Percentiles rank a stretch among this genome's conserved stretches.
phyloP scores from a whole-genome alignment of 2,888 invertebrate genomes.

The Oxystoma pomonae region DNA sequence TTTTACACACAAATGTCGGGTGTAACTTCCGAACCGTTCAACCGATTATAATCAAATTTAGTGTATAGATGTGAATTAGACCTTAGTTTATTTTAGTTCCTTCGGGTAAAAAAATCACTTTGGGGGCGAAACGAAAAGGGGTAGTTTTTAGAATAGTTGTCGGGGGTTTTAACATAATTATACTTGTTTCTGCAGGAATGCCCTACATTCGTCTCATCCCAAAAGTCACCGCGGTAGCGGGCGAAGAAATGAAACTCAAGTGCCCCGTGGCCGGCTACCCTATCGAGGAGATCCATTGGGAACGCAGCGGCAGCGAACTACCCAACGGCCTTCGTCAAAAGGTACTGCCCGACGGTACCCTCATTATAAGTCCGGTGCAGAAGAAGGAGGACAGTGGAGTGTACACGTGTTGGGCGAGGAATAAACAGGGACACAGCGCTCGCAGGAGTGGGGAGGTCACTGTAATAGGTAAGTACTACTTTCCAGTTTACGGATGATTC shows the following conservation, averaged over 20 bases:
- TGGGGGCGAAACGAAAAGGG: too few species aligned
- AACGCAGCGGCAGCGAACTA: constrained; percentile 66
- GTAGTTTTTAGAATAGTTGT: too few species aligned
- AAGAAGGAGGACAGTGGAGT: constrained; percentile 71
- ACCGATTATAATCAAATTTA: too few species aligned
- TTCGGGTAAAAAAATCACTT: too few species aligned
- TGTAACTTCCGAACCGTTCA: too few species aligned
- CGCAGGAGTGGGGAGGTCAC: constrained; percentile 69
- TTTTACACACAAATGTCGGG: too few species aligned
- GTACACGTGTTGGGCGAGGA: constrained; percentile 76
- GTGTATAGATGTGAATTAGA: too few species aligned
- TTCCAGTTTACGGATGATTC: too few species aligned
- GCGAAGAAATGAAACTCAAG: constrained; percentile 67
- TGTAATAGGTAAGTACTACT: constrained; percentile 67
- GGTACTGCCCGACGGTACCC: constrained; percentile 67
- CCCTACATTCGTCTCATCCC: constrained; percentile 76
- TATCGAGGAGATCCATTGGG: constrained; percentile 77
- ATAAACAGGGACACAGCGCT: constrained; percentile 72
- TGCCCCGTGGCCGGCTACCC: constrained; percentile 83
- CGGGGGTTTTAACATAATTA: too few species aligned
- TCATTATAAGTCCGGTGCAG: constrained; percentile 72
- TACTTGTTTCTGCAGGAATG: constrained; percentile 62
- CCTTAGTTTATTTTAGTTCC: too few species aligned
- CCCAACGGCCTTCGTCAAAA: constrained; percentile 78
- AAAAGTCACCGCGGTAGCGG: constrained; percentile 78